Percentiles rank a stretch among this genome's conserved stretches.
These are phyloP conservation scores for Picathartes gymnocephalus DNA, from an alignment of 2,113 vertebrate species.

Conservation along the genomic window DNA sequence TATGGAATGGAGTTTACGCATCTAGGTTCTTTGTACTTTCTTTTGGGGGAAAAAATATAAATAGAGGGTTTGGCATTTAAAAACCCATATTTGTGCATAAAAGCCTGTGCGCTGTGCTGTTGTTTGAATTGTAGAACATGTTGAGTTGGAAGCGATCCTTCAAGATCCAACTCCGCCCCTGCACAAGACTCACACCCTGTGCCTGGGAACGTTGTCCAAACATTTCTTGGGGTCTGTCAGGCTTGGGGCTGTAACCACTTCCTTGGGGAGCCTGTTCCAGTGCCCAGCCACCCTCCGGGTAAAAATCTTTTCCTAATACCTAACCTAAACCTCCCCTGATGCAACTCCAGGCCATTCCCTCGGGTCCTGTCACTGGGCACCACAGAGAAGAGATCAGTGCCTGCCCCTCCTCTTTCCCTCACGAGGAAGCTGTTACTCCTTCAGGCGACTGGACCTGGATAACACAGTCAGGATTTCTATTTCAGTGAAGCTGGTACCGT, in stretches of 20 bases:
- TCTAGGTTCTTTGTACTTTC: background rate
- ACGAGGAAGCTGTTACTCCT: background rate
- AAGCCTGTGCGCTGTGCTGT: background rate
- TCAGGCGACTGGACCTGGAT: background rate
- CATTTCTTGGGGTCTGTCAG: background rate
- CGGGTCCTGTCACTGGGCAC: background rate
- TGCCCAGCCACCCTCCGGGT: too few species aligned
- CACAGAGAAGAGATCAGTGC: background rate
- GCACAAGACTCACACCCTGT: background rate
- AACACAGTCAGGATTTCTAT: background rate
- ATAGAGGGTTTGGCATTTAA: rapidly evolving
- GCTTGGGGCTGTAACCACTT: background rate
- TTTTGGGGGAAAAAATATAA: rapidly evolving
- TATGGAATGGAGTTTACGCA: background rate
- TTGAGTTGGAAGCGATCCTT: background rate
- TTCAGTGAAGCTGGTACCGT: background rate
- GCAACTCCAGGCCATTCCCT: background rate
- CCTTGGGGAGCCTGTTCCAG: background rate
- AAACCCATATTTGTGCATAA: rapidly evolving
- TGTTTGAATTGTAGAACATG: background rate
- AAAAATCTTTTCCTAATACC: background rate
- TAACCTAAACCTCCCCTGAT: background rate
- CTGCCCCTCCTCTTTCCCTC: background rate
- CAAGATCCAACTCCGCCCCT: background rate
- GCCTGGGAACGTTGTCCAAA: background rate